These are phyloP conservation scores for Thunnus maccoyii DNA, from an alignment of 2,113 vertebrate genomes.

Conservation along the genomic window DNA sequence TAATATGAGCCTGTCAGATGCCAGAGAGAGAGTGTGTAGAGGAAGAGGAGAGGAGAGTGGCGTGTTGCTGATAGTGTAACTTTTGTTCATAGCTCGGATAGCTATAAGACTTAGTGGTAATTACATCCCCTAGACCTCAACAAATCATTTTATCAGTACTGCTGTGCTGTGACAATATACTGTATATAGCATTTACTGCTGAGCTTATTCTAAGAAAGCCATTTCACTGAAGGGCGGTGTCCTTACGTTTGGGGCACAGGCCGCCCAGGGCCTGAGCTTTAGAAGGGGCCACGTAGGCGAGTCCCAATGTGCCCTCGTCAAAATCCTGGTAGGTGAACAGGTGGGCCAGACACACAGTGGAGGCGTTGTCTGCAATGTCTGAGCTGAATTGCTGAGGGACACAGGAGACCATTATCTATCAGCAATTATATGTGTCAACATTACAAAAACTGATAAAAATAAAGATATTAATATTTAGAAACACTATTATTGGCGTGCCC, in stretches of 20 bases:
- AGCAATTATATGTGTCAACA: neutral
- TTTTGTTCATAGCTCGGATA: too few relatives aligned
- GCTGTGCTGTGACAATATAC: too few relatives aligned
- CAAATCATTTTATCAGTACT: too few relatives aligned
- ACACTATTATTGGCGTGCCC: too few relatives aligned
- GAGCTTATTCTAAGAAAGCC: neutral
- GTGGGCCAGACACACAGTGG: slow-evolving; percentile 94
- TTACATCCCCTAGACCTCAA: too few relatives aligned
- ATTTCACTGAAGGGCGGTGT: neutral
- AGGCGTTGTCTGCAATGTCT: slow-evolving; percentile 95
- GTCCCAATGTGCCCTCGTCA: slow-evolving; percentile 95
- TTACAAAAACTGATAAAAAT: neutral
- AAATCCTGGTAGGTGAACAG: slow-evolving; percentile 99
- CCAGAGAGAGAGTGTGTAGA: too few relatives aligned
- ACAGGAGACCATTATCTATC: neutral
- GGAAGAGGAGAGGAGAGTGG: too few relatives aligned
- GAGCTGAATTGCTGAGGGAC: slow-evolving; percentile 94
- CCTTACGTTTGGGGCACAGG: slow-evolving; percentile 94
- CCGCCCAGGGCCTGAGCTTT: slow-evolving; percentile 91
- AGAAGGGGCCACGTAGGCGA: slow-evolving; percentile 96
- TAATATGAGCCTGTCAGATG: too few relatives aligned
- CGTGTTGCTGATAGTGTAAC: too few relatives aligned
- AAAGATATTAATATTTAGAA: too few relatives aligned
- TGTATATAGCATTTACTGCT: neutral
- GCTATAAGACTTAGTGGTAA: too few relatives aligned